A percentile compares a stretch with the other conserved stretches of the same genome.
Evolutionary conservation across 2,797 vertebrate genomes (phyloP).

Genomic region (Peromyscus attwateri): DNA sequence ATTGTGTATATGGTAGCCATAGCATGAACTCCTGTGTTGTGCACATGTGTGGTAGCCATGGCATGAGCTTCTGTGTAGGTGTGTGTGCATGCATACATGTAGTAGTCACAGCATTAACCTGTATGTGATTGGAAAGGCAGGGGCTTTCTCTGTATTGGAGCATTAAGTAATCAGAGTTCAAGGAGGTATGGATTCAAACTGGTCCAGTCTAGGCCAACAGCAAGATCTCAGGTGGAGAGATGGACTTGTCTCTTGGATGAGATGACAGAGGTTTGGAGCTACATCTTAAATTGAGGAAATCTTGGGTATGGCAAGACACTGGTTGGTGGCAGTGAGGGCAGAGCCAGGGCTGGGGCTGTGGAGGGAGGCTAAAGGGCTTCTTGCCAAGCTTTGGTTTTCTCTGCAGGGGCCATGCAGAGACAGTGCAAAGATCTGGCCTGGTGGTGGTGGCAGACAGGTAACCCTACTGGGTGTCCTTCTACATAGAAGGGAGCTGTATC

Average conservation of each 20-base stretch:
- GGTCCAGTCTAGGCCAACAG: neutral
- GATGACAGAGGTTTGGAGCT: neutral
- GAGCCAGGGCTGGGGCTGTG: neutral
- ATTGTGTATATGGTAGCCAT: neutral
- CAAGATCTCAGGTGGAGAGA: neutral
- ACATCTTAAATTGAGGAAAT: neutral
- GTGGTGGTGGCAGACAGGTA: neutral
- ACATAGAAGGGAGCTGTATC: neutral
- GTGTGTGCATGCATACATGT: neutral
- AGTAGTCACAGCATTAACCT: neutral
- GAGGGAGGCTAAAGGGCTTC: neutral
- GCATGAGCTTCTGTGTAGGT: neutral
- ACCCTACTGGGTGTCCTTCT: neutral
- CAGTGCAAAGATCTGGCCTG: too few relatives aligned
- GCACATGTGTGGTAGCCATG: too few relatives aligned
- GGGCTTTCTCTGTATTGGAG: neutral
- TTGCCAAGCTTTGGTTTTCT: neutral
- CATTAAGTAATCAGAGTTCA: neutral
- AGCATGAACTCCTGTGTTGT: neutral
- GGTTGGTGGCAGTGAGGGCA: neutral
- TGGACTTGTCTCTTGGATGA: neutral
- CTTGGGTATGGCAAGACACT: neutral
- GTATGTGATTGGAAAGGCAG: neutral
- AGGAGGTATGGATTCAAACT: neutral
- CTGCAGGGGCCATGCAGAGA: rapidly evolving